These are phyloP conservation scores for Megaleporinus macrocephalus DNA, from an alignment of 2,113 vertebrate genomes.

Conservation along the genomic window DNA sequence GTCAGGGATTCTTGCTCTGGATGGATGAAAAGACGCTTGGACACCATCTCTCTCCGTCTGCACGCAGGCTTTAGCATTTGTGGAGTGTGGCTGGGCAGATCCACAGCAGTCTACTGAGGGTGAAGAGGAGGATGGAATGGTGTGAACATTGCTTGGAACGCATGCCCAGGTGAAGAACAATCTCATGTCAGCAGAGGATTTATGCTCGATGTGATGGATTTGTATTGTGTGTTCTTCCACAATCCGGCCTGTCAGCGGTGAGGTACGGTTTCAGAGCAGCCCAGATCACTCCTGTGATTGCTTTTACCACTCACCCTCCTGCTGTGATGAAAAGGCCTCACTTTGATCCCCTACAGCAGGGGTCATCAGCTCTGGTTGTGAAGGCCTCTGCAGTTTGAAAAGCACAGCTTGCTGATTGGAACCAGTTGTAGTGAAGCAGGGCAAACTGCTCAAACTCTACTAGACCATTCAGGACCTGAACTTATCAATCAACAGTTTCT, in stretches of 20 bases:
- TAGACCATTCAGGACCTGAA: too few species aligned
- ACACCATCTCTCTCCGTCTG: constrained; percentile 60
- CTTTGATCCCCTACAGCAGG: neutral
- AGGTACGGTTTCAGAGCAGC: constrained; percentile 41
- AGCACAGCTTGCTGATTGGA: too few species aligned
- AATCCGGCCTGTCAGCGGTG: constrained; percentile 42
- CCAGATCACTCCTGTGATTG: neutral
- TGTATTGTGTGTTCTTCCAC: constrained; percentile 16
- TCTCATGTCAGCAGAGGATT: constrained; percentile 24
- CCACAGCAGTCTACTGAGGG: too few species aligned
- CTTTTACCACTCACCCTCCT: neutral
- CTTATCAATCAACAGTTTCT: too few species aligned
- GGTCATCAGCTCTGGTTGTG: too few species aligned
- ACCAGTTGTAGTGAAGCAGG: too few species aligned
- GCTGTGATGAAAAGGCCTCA: neutral
- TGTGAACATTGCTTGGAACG: constrained; percentile 6
- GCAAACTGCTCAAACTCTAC: too few species aligned
- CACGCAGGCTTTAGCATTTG: neutral
- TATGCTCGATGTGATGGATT: constrained; percentile 5
- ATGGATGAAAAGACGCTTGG: constrained; percentile 62
- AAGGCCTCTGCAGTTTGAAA: too few species aligned
- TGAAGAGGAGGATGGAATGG: neutral
- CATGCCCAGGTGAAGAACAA: constrained; percentile 10
- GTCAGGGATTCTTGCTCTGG: constrained; percentile 66
- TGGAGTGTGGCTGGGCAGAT: neutral